Conservation (phyloP, 92 coral and sea anemone genomes). For the Parazoanthus swiftii region DNA sequence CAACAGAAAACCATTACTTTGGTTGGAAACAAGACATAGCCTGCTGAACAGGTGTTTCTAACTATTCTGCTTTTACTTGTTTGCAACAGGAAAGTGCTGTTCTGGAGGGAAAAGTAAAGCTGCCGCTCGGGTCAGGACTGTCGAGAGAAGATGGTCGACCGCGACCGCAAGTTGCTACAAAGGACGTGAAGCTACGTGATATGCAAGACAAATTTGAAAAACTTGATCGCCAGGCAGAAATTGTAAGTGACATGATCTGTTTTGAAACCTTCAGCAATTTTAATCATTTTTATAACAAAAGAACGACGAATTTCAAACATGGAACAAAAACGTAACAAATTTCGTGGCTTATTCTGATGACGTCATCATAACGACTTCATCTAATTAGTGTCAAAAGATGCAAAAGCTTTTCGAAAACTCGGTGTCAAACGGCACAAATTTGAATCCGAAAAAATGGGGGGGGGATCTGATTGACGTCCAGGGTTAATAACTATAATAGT, state of each 20-base stretch:
- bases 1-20: constrained; percentile 12
- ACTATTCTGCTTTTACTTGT: background rate
- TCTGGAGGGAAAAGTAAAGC: constrained; percentile 29
- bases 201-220: constrained; percentile 43
- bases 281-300: no score
- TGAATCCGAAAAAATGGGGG: no score
- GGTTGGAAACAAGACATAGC: constrained; percentile 5
- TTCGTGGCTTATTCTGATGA: no score
- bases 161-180: background rate
- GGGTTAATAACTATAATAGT: no score
- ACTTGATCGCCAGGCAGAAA: constrained; percentile 43
- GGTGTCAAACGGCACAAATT: no score
- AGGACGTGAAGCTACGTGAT: constrained; percentile 35
- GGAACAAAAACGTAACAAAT: no score
- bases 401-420: no score
- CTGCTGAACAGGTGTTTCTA: background rate
- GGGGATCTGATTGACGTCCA: no score
- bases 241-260: constrained; percentile 17
- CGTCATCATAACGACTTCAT: no score
- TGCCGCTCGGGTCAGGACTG: constrained; percentile 2
- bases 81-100: constrained; percentile 22
- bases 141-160: constrained; percentile 23
- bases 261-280: no score
- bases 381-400: no score
- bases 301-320: no score